phyloP scores from a whole-genome alignment of 1,140 invertebrate species.

The Nixonia krombeini region DNA sequence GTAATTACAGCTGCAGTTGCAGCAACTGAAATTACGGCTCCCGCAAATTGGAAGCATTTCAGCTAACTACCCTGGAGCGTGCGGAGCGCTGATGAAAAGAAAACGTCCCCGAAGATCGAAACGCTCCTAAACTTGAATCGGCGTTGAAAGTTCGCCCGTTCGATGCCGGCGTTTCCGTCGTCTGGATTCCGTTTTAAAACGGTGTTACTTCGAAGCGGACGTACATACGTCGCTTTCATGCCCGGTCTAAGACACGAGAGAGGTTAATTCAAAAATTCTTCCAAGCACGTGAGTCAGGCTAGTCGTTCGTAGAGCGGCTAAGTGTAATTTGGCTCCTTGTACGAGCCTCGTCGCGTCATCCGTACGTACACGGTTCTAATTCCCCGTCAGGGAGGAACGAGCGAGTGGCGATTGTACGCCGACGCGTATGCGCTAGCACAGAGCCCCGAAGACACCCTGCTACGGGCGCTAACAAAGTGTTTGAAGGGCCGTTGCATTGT shows the following conservation, averaged over 20 bases:
- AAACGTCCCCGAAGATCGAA: too few species aligned
- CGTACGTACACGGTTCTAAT: slow-evolving; percentile 2
- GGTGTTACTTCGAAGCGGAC: neutral
- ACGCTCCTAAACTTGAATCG: too few species aligned
- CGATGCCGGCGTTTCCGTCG: too few species aligned
- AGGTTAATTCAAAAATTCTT: slow-evolving; percentile 27
- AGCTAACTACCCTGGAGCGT: too few species aligned
- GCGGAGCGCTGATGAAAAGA: too few species aligned
- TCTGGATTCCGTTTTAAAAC: neutral
- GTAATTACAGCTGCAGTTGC: too few species aligned
- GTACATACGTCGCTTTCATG: neutral
- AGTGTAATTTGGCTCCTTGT: slow-evolving; percentile 20
- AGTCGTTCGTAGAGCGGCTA: slow-evolving; percentile 9
- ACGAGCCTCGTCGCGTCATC: slow-evolving; percentile 4
- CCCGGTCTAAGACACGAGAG: neutral
- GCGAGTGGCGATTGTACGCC: neutral
- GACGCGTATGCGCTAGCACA: neutral
- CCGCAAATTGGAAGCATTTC: too few species aligned
- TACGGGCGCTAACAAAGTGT: slow-evolving; percentile 28
- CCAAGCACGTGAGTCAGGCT: slow-evolving; percentile 19
- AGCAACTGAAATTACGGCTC: too few species aligned
- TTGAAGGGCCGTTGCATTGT: slow-evolving; percentile 50
- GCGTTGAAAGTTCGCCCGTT: too few species aligned
- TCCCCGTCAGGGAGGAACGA: slow-evolving; percentile 15
- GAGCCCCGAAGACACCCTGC: neutral